A percentile compares a stretch with the other conserved stretches of the same genome.
phyloP scores from a whole-genome alignment of 2,113 vertebrate genomes.

The Carassius auratus region DNA sequence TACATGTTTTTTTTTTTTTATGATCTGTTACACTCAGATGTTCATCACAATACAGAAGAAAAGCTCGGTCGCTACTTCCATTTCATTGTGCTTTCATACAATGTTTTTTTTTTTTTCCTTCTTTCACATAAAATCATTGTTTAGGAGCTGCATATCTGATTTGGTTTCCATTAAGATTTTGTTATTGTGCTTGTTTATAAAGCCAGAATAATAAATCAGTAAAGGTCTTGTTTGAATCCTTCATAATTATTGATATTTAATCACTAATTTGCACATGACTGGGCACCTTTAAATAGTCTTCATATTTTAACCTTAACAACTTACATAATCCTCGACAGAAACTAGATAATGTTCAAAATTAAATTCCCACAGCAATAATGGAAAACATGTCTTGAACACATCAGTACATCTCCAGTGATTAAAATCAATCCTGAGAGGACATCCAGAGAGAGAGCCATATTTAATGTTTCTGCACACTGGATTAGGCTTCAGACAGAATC shows the following conservation, averaged over 20 bases:
- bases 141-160: neutral
- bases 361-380: neutral
- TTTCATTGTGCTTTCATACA: neutral
- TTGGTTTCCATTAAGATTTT: neutral
- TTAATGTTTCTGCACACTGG: slow-evolving; percentile 14
- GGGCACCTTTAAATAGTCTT: neutral
- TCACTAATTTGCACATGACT: neutral
- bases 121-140: neutral
- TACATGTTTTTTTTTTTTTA: too few relatives aligned
- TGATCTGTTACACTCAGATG: neutral
- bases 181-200: neutral
- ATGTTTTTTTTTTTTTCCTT: too few relatives aligned
- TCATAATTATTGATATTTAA: neutral
- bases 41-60: neutral
- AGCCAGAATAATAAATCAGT: neutral
- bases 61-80: neutral
- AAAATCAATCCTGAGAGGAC: slow-evolving; percentile 15
- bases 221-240: slow-evolving; percentile 1
- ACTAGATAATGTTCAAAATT: neutral
- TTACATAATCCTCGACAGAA: neutral
- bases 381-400: neutral
- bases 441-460: slow-evolving; percentile 23
- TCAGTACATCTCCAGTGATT: neutral
- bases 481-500: slow-evolving; percentile 5
- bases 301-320: neutral